Base-by-base conservation (phyloP, 2,888 invertebrate species). In the Drosophila greeni region DNA sequence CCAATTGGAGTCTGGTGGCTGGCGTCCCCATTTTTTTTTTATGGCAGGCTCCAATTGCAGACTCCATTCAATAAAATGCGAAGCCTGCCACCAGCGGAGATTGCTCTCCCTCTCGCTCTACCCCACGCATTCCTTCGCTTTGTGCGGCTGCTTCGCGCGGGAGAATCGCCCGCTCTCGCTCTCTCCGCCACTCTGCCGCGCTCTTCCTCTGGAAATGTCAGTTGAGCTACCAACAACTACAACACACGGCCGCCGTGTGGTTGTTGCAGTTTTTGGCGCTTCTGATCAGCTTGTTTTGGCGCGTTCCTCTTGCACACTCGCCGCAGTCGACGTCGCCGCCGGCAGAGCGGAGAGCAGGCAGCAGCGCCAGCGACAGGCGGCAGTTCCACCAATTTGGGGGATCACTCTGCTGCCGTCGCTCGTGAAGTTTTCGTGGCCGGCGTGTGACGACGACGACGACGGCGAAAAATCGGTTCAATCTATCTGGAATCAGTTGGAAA, bases 241-340 rank as follows among this genome's bases (percentile, higher is more conserved):
- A 70, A 70, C 52, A 53, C 40, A 59, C 31, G 40, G 33, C 33
- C 42, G 39, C 47, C 20, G 59, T 75, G 70, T 79, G 69, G 57
- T 78, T 80, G 83, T 81, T 79, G 79, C 79, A 84, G 72, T 74
- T 68, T 68, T 70, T 70, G 71, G 71, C 66, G 71, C 71, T 70
- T 70, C 51, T 61, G 56, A 66, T 72, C 57, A 55, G 66, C 64
- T 66, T 76, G 66, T 69, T 74, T 71, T 75, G 64, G 67, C 74
- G 71, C 73, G 78, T 74, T 68, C 69, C 69, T 65, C 79, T 65
- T 70, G 59, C 64, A 74, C 60, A 77, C 60, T 69, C 57, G 62
- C 58, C 66, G 36, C 53, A 54, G 66, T 58, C 58, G 47, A n/a
- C 14, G 52, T 37, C 51, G 56, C 52, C 48, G n/a, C 39, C 36